phyloP scores from a whole-genome alignment of 2,113 vertebrate genomes.

The Hemichromis elongatus region DNA sequence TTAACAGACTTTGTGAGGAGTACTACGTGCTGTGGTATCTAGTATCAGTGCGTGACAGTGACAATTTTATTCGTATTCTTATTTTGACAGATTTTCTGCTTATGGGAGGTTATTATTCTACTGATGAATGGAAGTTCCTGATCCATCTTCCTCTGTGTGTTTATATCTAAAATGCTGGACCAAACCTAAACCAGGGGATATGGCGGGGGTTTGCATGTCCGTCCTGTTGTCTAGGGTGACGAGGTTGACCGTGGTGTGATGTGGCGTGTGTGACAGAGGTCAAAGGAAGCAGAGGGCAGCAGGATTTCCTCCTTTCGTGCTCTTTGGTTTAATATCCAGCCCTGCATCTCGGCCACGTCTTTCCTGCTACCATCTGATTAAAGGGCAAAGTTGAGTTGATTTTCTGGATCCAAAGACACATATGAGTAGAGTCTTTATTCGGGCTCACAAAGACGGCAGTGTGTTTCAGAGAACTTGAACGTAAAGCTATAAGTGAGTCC shows the following conservation, averaged over 20 bases:
- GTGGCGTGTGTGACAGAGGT: slow-evolving; percentile 26
- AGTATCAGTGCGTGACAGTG: neutral
- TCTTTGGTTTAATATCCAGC: slow-evolving; percentile 11
- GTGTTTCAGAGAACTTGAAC: slow-evolving; percentile 13
- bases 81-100: neutral
- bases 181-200: neutral
- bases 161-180: neutral
- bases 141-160: neutral
- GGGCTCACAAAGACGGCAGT: slow-evolving; percentile 52
- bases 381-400: slow-evolving; percentile 28
- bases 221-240: slow-evolving; percentile 34
- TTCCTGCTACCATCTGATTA: slow-evolving; percentile 34
- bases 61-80: neutral
- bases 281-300: slow-evolving; percentile 51
- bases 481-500: slow-evolving; percentile 25
- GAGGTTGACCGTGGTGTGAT: neutral
- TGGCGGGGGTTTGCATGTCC: neutral
- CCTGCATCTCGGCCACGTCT: neutral
- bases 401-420: slow-evolving; percentile 29
- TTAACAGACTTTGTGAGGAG: neutral
- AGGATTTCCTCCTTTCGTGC: slow-evolving; percentile 61
- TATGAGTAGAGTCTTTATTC: slow-evolving; percentile 48
- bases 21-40: neutral
- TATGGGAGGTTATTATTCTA: neutral
- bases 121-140: neutral